A percentile compares a stretch with the other conserved stretches of the same genome.
phyloP scores from a whole-genome alignment of 2,888 invertebrate species.

The Drosophila austrosaltans region DNA sequence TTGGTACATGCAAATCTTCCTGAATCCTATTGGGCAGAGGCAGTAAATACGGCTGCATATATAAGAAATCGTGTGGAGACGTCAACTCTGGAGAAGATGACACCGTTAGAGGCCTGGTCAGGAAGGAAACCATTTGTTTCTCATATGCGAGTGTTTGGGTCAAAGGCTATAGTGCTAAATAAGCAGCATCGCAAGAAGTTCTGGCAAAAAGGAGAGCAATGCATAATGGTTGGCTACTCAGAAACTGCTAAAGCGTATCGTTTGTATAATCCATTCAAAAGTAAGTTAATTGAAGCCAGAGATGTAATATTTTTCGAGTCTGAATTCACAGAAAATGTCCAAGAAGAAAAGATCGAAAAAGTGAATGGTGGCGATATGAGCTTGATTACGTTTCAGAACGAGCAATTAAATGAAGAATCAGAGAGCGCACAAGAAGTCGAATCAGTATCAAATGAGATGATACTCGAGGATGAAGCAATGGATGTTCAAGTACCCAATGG shows the following conservation, averaged over 20 bases:
- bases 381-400: too few species aligned
- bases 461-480: too few species aligned
- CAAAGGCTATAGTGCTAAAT: constrained; percentile 8
- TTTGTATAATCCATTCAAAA: constrained; percentile 21
- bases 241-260: constrained; percentile 39
- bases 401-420: too few species aligned
- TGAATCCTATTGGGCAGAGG: constrained; percentile 37
- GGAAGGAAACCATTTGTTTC: constrained; percentile 8
- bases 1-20: constrained; percentile 24
- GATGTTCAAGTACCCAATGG: too few species aligned
- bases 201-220: constrained; percentile 9
- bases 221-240: constrained; percentile 37
- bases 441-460: too few species aligned
- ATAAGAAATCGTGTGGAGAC: constrained; percentile 32
- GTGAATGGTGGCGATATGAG: too few species aligned
- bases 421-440: too few species aligned
- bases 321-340: background rate
- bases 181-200: constrained; percentile 20
- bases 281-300: constrained; percentile 17
- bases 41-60: constrained; percentile 40
- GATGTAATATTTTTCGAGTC: background rate
- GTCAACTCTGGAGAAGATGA: constrained; percentile 4
- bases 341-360: too few species aligned
- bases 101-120: constrained; percentile 20
- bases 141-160: constrained; percentile 6